Percentiles rank a stretch among this genome's conserved stretches.
Evolutionary conservation across 1,140 invertebrate species (phyloP).

Genomic region (Bombus confusus): DNA sequence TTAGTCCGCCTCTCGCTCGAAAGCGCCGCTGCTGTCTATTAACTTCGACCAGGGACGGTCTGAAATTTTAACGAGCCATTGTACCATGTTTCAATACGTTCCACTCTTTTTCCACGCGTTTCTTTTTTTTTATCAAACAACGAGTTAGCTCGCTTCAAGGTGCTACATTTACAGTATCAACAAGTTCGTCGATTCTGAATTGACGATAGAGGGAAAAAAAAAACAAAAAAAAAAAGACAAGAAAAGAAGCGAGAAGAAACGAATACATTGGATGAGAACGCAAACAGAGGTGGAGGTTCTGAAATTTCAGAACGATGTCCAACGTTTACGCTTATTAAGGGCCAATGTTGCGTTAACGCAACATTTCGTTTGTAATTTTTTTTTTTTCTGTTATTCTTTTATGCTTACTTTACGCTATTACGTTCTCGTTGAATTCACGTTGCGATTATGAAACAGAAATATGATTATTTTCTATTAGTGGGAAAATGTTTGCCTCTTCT

Average conservation of each 20-base stretch:
- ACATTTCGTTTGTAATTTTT: no score
- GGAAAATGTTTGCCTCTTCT: no score
- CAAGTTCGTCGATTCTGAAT: not conserved
- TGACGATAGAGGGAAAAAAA: not conserved
- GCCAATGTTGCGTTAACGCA: no score
- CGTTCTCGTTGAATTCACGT: no score
- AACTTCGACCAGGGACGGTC: constrained; percentile 22
- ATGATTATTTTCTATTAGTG: no score
- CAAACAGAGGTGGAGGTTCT: not conserved
- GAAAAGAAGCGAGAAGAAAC: not conserved
- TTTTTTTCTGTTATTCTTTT: no score
- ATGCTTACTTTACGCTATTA: no score
- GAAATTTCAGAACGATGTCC: not conserved
- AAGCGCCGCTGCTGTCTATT: constrained; percentile 22
- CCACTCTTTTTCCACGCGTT: no score
- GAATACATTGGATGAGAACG: not conserved
- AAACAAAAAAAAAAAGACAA: not conserved
- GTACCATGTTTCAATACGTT: constrained; percentile 18
- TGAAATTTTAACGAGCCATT: constrained; percentile 45
- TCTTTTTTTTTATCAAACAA: not conserved
- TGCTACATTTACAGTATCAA: not conserved
- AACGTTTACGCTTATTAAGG: no score
- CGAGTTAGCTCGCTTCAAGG: not conserved
- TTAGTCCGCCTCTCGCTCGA: constrained; percentile 20
- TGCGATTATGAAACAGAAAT: no score